Base-by-base conservation (phyloP, 92 coral and sea anemone genomes). In the Zoanthus sansibaricus region DNA sequence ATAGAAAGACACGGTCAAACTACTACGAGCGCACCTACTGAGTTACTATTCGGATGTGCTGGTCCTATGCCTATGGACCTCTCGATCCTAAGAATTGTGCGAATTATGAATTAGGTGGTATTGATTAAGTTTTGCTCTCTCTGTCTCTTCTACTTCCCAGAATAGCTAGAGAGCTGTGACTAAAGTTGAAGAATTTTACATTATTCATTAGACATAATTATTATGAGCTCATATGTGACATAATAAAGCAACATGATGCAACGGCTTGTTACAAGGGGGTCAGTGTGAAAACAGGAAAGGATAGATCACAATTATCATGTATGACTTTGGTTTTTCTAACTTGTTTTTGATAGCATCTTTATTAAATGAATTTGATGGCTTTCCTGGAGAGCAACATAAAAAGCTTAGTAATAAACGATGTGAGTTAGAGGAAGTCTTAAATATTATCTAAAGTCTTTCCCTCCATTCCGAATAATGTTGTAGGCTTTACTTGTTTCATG, bases 231-330 rank as follows among this genome's bases (percentile, higher is more conserved):
- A 54, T 9, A 6, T 52, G 58, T 4, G 17, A 13, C 2, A 58
- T n/a, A 21, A 62, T 62, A 8, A 9, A 3, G n/a, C 69, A n/a
- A 16, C 31, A 62, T 7, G 42, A 37, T 16, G 21, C 69, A n/a
- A 62, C 25, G 10, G 20, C 69, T 18, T 7, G 69, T 17, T 62
- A 62, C 69, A 20, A 7, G 69, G 21, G 18, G 15, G 31, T 69
- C 42, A 37, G 3, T 69, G 46, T 30, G 17, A 45, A 47, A 62
- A 80, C 62, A 51, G 21, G 85, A 48, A 80, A 56, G 49, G 52
- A 49, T 75, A 80, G 5, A 68, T 80, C 59, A 31, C 85, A 25
- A 25, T 25, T 25, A 20, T 80, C 30, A 66, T 66, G 56, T 66
- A 44, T 80, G 42, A 66, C 10, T 80, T 80, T 46, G 61, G 45